phyloP scores from a whole-genome alignment of 2,888 invertebrate species.

The Thereva unica region DNA sequence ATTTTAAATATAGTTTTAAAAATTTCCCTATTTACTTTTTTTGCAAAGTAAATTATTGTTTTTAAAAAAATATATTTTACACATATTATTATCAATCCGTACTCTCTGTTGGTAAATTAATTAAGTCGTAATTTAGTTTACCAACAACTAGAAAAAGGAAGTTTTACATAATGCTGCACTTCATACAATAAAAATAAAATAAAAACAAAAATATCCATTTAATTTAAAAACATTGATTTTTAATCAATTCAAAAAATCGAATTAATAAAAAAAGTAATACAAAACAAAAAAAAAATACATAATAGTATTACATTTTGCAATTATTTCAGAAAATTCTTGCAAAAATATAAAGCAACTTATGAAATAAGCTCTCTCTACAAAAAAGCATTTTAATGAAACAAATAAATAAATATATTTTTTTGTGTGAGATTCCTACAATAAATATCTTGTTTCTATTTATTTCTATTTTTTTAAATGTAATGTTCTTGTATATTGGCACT shows the following conservation, averaged over 20 bases:
- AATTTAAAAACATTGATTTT: constrained; percentile 27
- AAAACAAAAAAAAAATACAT: constrained; percentile 17
- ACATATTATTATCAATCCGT: no score
- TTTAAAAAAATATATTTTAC: no score
- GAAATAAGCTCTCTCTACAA: constrained; percentile 14
- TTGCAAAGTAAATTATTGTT: no score
- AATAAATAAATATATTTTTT: constrained; percentile 11
- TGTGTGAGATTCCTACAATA: constrained; percentile 20
- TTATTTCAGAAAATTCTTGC: constrained; percentile 27
- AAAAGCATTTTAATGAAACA: constrained; percentile 8
- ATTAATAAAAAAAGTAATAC: constrained; percentile 26
- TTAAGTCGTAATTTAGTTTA: no score
- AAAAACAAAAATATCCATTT: neutral
- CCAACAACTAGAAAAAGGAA: no score
- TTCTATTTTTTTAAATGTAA: neutral
- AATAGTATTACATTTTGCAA: constrained; percentile 21
- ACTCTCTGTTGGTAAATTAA: no score
- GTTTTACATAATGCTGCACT: no score
- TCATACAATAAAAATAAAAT: no score
- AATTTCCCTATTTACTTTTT: no score
- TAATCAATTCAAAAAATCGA: constrained; percentile 34
- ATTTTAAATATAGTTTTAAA: no score
- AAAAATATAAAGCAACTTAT: constrained; percentile 10
- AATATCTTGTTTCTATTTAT: constrained; percentile 25
- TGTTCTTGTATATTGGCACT: constrained; percentile 27